Evolutionary conservation across 2,888 invertebrate genomes (phyloP).

Genomic region (Phortica magna): DNA sequence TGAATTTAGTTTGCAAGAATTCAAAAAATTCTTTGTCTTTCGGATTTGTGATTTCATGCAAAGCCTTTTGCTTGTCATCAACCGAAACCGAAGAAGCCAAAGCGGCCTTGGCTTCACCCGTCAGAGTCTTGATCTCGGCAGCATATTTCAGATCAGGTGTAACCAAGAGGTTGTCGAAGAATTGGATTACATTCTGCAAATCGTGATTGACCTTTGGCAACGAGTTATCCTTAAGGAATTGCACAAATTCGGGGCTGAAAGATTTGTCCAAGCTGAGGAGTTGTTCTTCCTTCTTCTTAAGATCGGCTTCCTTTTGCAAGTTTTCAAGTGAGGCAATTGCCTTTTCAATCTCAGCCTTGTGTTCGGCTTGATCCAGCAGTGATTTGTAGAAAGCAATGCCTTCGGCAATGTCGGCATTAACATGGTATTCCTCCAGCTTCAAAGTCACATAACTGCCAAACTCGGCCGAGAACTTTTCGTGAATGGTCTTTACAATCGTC

Average conservation of each 20-base stretch:
- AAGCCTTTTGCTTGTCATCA: conserved; percentile 61
- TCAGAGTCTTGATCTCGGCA: conserved; percentile 58
- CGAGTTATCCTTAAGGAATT: conserved; percentile 56
- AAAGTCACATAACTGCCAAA: conserved; percentile 58
- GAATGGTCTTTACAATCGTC: conserved; percentile 49
- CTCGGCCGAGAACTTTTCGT: conserved; percentile 56
- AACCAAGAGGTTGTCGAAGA: conserved; percentile 58
- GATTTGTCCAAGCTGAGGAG: conserved; percentile 55
- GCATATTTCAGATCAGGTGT: conserved; percentile 51
- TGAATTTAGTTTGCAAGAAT: conserved; percentile 61
- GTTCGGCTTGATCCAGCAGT: conserved; percentile 43
- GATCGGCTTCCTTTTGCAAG: conserved; percentile 52
- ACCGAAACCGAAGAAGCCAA: conserved; percentile 50
- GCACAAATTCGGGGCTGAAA: conserved; percentile 57
- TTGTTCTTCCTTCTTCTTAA: conserved; percentile 56
- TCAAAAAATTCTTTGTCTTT: conserved; percentile 54
- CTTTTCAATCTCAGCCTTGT: conserved; percentile 58
- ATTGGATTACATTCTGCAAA: conserved; percentile 58
- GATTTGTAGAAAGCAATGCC: conserved; percentile 61
- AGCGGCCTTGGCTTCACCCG: conserved; percentile 57
- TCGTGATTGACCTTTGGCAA: conserved; percentile 57
- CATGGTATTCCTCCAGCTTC: conserved; percentile 56
- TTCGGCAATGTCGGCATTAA: conserved; percentile 58
- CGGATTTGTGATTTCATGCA: conserved; percentile 61
- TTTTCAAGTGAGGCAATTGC: conserved; percentile 53